These are phyloP conservation scores for Hemibagrus guttatus DNA, from an alignment of 2,797 vertebrate genomes.

Conservation along the genomic window DNA sequence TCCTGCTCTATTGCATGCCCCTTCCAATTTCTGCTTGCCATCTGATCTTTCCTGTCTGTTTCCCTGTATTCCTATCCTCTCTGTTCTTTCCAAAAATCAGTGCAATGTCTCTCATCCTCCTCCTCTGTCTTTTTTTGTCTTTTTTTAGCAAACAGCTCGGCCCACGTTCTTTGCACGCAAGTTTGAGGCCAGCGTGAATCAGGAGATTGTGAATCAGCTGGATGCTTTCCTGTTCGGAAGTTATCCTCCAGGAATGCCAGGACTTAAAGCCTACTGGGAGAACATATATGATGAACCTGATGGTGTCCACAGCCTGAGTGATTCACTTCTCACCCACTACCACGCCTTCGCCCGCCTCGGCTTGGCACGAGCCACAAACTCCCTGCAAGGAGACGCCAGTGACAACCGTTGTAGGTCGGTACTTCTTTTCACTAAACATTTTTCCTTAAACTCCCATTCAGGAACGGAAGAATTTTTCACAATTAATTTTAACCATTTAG, in stretches of 20 bases:
- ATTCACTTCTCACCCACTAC: constrained; percentile 87
- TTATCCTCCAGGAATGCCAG: constrained; percentile 80
- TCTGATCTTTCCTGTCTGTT: constrained; percentile 26
- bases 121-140: constrained; percentile 19
- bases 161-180: constrained; percentile 98
- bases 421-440: background rate
- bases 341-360: constrained; percentile 90
- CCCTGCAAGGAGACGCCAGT: constrained; percentile 78
- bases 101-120: constrained; percentile 18
- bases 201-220: constrained; percentile 95
- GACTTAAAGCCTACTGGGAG: constrained; percentile 94
- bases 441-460: background rate
- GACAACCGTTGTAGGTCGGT: constrained; percentile 92
- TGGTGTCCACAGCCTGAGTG: constrained; percentile 82
- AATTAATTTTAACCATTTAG: background rate
- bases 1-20: background rate
- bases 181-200: constrained; percentile 96
- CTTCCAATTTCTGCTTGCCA: constrained; percentile 21
- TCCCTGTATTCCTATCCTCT: background rate
- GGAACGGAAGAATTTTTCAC: background rate
- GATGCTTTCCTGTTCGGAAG: constrained; percentile 90
- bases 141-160: constrained; percentile 88
- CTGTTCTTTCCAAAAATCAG: constrained; percentile 15
- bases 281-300: constrained; percentile 90
- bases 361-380: constrained; percentile 78